phyloP scores from a whole-genome alignment of 2,888 invertebrate genomes.

The Aporophyla nigra region DNA sequence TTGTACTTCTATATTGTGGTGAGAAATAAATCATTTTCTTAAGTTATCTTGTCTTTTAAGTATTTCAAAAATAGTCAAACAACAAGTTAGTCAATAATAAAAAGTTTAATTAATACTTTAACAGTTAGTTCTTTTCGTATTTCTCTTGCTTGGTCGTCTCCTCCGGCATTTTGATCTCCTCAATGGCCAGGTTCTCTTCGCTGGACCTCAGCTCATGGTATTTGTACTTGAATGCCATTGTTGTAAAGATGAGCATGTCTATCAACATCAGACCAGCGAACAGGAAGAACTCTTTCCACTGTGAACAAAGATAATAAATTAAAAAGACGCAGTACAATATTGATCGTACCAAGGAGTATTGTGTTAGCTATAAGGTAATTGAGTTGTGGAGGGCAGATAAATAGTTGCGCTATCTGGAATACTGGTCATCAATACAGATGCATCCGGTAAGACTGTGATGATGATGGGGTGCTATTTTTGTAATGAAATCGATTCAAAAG shows the following conservation, averaged over 20 bases:
- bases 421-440: background rate
- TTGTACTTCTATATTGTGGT: too few species aligned
- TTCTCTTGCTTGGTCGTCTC: constrained; percentile 66
- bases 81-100: constrained; percentile 48
- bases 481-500: too few species aligned
- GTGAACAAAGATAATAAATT: constrained; percentile 76
- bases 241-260: constrained; percentile 95
- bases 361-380: background rate
- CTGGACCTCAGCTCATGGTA: constrained; percentile 90
- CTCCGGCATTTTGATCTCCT: constrained; percentile 81
- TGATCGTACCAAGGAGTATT: background rate
- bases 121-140: constrained; percentile 53
- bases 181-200: constrained; percentile 77
- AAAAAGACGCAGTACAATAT: background rate
- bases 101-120: constrained; percentile 61
- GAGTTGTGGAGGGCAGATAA: too few species aligned
- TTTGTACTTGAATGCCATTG: constrained; percentile 95
- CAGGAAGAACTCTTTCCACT: constrained; percentile 96
- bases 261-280: constrained; percentile 96
- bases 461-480: background rate
- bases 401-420: background rate
- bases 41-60: too few species aligned
- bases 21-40: too few species aligned
- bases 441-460: background rate
- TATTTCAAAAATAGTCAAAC: constrained; percentile 13